Conservation (phyloP, 2,113 vertebrate genomes). For the Marcusenius ussheri region DNA sequence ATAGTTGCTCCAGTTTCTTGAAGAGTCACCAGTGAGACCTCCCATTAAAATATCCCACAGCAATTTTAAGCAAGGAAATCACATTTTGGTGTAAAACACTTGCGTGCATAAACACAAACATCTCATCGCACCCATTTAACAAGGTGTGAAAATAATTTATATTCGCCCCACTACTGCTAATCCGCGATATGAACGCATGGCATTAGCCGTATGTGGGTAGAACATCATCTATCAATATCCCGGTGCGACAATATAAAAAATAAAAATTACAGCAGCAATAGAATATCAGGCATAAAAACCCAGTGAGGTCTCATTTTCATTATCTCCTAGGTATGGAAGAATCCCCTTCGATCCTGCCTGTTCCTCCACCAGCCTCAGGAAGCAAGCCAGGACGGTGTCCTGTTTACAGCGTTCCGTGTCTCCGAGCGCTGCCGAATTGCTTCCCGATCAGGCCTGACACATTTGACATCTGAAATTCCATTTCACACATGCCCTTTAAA, state of each 20-base stretch:
- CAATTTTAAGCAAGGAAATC: background rate
- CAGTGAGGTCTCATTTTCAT: background rate
- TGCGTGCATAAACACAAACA: background rate
- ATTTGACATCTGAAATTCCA: constrained; percentile 26
- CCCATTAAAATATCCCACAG: background rate
- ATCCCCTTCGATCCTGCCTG: background rate
- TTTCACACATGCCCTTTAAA: constrained; percentile 34
- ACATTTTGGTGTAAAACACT: background rate
- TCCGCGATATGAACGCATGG: background rate
- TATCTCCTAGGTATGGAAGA: background rate
- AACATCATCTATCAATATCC: background rate
- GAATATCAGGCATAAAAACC: background rate
- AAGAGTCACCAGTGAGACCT: background rate
- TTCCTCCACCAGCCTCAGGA: background rate
- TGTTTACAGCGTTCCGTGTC: background rate
- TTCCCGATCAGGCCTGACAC: constrained; percentile 4
- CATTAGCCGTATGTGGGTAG: background rate
- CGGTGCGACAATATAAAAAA: background rate
- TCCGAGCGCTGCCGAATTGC: background rate
- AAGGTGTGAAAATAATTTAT: background rate
- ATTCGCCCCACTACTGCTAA: background rate
- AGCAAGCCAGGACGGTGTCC: background rate
- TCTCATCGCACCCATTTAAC: background rate
- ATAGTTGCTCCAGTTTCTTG: background rate
- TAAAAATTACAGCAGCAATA: background rate